Evolutionary conservation across 1,140 invertebrate species (phyloP), one percentile per base, ranked within the genome.

Genomic region (Steinernema khuongi): DNA sequence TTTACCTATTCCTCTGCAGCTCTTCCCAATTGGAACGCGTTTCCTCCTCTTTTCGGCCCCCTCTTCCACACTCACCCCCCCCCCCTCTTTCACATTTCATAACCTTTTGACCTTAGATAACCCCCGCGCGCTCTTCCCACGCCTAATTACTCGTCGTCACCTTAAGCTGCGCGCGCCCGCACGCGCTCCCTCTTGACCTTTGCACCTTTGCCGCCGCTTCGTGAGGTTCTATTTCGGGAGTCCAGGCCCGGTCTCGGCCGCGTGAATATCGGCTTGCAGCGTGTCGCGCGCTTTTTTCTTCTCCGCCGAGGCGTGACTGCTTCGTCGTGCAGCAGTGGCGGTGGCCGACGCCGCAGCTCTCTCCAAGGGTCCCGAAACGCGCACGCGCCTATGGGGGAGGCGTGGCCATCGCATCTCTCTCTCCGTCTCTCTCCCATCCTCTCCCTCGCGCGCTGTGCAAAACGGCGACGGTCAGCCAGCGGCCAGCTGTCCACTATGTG

Each of bases 191-290:
- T 60, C 50, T 60, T 60, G 50, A 60, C 50, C 50, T 60, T 60
- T 60, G 50, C 50, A 60, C 50, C 50, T 60, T 60, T 22, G 36
- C 36, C 36, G 7, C 36, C 50, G 4, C 50, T 22, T 60, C 50
- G 50, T 60, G 50, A 60, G 50, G 50, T 60, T 60, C 50, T 60
- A 60, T 60, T 60, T 60, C 50, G 50, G 50, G 50, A n/a, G 50
- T 22, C 14, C 7, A 41, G 7, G 36, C 7, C 26, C 50, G n/a
- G 11, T 60, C 50, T 7, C 50, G 7, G 22, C 11, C 50, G 50
- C 50, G 50, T 60, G 50, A 60, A 60, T 60, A 60, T 60, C 50
- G 50, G 50, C 50, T 60, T 60, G 50, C 50, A 60, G 50, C 50
- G 50, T 60, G 50, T 60, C 50, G 50, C 36, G 36, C 50, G 50